Evolutionary conservation across 2,888 invertebrate genomes (phyloP), one percentile per base, ranked within the genome.

Genomic region (Thereva unica): DNA sequence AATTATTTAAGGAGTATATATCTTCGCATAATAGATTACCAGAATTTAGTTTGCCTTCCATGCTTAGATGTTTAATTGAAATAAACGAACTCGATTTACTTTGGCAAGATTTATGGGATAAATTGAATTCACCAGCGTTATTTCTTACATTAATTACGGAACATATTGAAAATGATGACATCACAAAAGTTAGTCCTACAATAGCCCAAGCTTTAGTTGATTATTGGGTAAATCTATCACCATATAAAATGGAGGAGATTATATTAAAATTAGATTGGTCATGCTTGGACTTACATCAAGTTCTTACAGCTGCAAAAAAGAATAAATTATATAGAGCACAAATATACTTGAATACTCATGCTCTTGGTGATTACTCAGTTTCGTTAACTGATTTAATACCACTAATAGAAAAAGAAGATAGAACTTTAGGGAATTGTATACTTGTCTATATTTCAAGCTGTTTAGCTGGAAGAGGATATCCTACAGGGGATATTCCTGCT

Each of bases 391-490:
- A 89, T 74, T 83, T 88, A 52, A 79, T 88, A 72, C 83, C 84
- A 0, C 80, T 84, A 69, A 75, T 88, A 49, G 80, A 82, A 4
- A 76, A 81, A 0, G 76, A 80, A 12, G 79, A 82, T 68, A 79
- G 88, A 71, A 83, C 83, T 74, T 83, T 93, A 52, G 95, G 94
- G 5, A 93, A 94, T 75, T 91, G 91, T 70, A 80, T 95, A 71
- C 81, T 95, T 59, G 92, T 95, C 3, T 95, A 94, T 76, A 86
- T 93, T 40, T 92, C 91, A 70, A 92, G 93, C 71, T 94, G 94
- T 75, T 82, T 95, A 70, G 90, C 92, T n/a, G 95, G 93, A 0
- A 83, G 91, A 66, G 91, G 90, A 1, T 95, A 92, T 82, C 93
- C 93, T 0, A 83, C 83, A 47, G 93, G 93, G 0, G 86, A 88